phyloP scores from a whole-genome alignment of 2,113 vertebrate genomes.

The Leptocoma aspasia region DNA sequence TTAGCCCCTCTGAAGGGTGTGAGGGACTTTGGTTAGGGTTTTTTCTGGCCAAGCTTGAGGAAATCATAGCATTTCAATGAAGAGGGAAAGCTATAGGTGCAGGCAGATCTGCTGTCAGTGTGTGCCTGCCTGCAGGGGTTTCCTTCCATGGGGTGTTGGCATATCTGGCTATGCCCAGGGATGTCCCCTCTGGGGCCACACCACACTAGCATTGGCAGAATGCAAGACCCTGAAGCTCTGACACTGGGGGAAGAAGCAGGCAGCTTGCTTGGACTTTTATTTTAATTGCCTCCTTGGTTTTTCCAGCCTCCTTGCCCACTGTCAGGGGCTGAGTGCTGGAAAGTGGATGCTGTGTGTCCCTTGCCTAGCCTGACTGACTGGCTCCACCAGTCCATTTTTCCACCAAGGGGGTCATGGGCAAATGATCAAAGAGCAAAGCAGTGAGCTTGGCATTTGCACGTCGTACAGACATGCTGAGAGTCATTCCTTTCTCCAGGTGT shows the following conservation, averaged over 20 bases:
- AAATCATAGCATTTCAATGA: not conserved
- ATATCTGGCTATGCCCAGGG: not conserved
- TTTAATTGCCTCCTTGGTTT: not conserved
- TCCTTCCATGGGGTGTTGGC: not conserved
- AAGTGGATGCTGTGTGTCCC: not conserved
- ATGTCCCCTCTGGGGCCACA: not conserved
- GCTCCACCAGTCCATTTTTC: not conserved
- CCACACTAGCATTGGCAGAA: not conserved
- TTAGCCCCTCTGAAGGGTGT: not conserved
- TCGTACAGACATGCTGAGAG: not conserved
- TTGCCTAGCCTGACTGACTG: not conserved
- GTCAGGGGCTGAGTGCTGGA: not conserved
- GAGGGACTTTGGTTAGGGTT: not conserved
- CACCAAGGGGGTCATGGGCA: not conserved
- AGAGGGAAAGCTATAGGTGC: not conserved
- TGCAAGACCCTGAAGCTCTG: not conserved
- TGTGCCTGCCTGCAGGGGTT: not conserved
- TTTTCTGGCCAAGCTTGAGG: not conserved
- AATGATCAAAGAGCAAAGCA: not conserved
- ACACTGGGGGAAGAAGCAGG: not conserved
- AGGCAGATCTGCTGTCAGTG: not conserved
- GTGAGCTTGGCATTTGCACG: fast-evolving
- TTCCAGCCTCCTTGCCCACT: not conserved
- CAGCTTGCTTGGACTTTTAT: not conserved
- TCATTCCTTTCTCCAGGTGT: not conserved